phyloP scores from a whole-genome alignment of 2,888 invertebrate species.

The Ichneumoninae sp. region DNA sequence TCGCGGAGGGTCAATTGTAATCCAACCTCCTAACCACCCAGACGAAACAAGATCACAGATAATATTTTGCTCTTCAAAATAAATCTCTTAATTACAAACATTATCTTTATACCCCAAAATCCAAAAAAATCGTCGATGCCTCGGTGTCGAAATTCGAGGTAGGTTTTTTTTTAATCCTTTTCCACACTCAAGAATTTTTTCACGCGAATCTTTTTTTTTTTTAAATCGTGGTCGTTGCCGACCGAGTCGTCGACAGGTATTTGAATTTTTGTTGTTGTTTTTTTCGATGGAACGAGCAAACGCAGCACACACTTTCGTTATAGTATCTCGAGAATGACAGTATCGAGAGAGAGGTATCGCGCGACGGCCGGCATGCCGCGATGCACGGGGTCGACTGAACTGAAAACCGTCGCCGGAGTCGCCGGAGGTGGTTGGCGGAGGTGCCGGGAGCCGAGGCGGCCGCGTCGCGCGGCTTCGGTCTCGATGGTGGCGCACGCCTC shows the following conservation, averaged over 20 bases:
- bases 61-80: background rate
- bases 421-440: conserved; percentile 66
- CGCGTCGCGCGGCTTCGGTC: conserved; percentile 70
- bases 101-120: background rate
- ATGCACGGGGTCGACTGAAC: conserved; percentile 84
- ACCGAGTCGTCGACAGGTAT: background rate
- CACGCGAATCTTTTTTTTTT: background rate
- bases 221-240: too few species aligned
- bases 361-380: conserved; percentile 83
- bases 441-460: conserved; percentile 63
- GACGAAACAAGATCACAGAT: background rate
- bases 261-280: background rate
- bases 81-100: background rate
- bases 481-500: conserved; percentile 69
- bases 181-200: background rate
- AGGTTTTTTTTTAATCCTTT: background rate
- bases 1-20: conserved; percentile 1
- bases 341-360: conserved; percentile 65
- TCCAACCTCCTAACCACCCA: background rate
- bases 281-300: background rate
- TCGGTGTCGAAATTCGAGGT: background rate
- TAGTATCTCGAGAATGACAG: conserved; percentile 42
- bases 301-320: conserved; percentile 34
- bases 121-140: background rate
- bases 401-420: conserved; percentile 69